Evolutionary conservation across 2,113 vertebrate species (phyloP), one percentile per base, ranked within the genome.

Genomic region (Thoracochromis brauschi): DNA sequence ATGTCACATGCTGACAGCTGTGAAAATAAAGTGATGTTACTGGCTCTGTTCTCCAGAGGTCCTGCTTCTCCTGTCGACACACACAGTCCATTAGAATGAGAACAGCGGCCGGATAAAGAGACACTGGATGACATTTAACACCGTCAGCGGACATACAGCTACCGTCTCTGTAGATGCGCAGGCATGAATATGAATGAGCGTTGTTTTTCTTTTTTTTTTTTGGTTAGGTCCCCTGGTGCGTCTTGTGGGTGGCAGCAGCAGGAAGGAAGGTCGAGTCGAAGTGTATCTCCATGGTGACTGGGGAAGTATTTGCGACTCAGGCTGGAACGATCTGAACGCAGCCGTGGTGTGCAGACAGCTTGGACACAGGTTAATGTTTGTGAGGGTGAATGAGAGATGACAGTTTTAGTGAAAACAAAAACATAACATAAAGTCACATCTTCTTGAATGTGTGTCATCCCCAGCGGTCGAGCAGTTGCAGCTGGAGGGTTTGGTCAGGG

Each of bases 401-500:
- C 8, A 51, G 13, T 63, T 75, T 17, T 24, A 14, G 11, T 9
- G 2, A 14, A 4, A 21, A 7, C 14, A 47, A 29, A n/a, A 29
- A 16, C 3, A 49, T 31, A 21, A 2, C 8, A 9, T 5, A 29
- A 8, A 35, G 11, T 55, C 4, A 13, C 3, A n/a, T 24, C 13
- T 26, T 24, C 47, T 21, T 16, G 11, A 5, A 16, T 8, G 24
- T 16, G 7, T 35, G 17, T 81, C 6, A 11, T 75, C 21, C 29
- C 16, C 96, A 98, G 98, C 8, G 97, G 97, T 6, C 90, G 96
- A 89, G 97, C 97, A 1, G 94, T 94, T 7, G 95, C 96, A n/a
- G 96, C 96, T 80, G 94, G 96, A 45, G 97, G 97, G 83, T 97
- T 97, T 81, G 97, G 97, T 0, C 96, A 96, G 93, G 97, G 97